These are phyloP conservation scores for Drosophila mettleri DNA, from an alignment of 2,888 invertebrate species.

Conservation along the genomic window DNA sequence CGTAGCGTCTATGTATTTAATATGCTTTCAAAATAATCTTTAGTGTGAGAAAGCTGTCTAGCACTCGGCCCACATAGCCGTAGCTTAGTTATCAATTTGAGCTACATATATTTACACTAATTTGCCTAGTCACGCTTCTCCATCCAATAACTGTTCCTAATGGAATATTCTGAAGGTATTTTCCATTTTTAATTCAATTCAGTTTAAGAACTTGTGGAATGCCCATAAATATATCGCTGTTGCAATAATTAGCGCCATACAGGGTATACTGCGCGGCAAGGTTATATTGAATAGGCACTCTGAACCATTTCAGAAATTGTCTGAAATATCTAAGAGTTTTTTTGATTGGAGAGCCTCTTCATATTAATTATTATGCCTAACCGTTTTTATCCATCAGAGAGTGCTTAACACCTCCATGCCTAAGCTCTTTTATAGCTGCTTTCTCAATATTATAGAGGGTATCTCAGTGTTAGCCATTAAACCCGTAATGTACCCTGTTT, in stretches of 20 bases:
- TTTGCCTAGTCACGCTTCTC: constrained; percentile 19
- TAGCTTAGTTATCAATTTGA: constrained; percentile 14
- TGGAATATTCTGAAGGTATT: constrained; percentile 2
- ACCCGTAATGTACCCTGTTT: neutral
- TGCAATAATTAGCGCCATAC: constrained; percentile 25
- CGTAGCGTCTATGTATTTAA: constrained; percentile 11
- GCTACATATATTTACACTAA: neutral
- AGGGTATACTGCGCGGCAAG: constrained; percentile 13
- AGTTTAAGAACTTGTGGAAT: constrained; percentile 32
- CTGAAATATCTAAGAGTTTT: neutral
- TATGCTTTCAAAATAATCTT: constrained; percentile 9
- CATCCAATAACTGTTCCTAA: constrained; percentile 1
- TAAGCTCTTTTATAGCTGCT: too few species aligned
- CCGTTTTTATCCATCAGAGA: neutral
- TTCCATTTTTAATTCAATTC: constrained; percentile 5
- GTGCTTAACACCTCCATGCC: too few species aligned
- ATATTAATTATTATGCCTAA: neutral
- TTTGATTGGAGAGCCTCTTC: neutral
- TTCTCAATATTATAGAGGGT: neutral
- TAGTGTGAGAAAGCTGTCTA: neutral
- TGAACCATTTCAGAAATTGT: neutral
- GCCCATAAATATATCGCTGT: constrained; percentile 33
- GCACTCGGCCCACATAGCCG: neutral
- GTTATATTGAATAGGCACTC: neutral
- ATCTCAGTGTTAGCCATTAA: neutral